These are phyloP conservation scores for Apodemia mormo DNA, from an alignment of 2,888 invertebrate species.

Conservation along the genomic window DNA sequence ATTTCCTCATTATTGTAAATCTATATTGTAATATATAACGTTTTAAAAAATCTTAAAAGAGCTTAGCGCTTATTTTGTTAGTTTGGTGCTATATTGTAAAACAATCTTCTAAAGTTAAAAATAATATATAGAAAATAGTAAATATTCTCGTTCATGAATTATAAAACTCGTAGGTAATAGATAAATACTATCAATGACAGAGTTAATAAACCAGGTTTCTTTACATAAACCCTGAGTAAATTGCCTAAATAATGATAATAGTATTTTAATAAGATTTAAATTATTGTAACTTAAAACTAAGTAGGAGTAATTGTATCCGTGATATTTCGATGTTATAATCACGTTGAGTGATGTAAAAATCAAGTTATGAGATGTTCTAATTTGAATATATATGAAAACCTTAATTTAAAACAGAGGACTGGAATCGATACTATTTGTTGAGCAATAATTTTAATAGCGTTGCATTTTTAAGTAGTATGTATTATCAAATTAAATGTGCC, in stretches of 20 bases:
- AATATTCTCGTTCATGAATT: no score
- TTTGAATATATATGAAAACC: neutral
- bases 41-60: no score
- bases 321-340: neutral
- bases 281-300: slow-evolving; percentile 10
- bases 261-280: neutral
- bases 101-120: no score
- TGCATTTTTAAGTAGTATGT: slow-evolving; percentile 13
- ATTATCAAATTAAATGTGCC: slow-evolving; percentile 19
- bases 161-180: no score
- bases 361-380: no score
- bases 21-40: no score
- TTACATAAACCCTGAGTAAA: neutral
- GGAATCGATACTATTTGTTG: slow-evolving; percentile 20
- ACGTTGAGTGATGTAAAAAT: neutral
- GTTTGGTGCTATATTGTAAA: no score
- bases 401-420: neutral
- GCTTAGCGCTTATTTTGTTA: no score
- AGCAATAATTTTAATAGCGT: slow-evolving; percentile 22
- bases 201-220: neutral
- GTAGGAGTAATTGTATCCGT: neutral
- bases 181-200: neutral
- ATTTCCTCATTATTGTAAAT: no score
- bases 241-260: neutral
- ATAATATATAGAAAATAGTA: no score